These are phyloP conservation scores for Phenacoccus solenopsis DNA, from an alignment of 1,140 invertebrate species.

Conservation along the genomic window DNA sequence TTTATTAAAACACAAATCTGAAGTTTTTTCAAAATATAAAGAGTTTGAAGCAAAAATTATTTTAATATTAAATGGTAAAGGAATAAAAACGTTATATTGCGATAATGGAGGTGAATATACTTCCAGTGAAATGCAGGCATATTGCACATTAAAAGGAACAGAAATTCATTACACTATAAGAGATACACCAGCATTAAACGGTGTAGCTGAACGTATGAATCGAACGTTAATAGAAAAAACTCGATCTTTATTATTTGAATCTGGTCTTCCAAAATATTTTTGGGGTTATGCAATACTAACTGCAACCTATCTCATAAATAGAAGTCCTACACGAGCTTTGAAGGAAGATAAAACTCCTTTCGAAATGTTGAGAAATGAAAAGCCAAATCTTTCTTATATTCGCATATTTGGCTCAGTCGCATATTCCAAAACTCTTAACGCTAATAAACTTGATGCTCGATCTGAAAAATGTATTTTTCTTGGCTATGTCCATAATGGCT, in stretches of 20 bases:
- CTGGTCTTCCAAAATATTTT: conserved; percentile 23
- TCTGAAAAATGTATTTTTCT: conserved; percentile 22
- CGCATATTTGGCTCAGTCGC: conserved; percentile 28
- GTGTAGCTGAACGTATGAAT: conserved; percentile 31
- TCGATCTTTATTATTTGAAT: conserved; percentile 28
- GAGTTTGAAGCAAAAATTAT: conserved; percentile 11
- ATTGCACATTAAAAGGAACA: conserved; percentile 28
- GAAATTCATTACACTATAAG: conserved; percentile 27
- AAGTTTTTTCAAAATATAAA: conserved; percentile 18
- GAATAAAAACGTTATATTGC: conserved; percentile 11
- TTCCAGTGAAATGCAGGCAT: conserved; percentile 23
- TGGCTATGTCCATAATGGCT: conserved; percentile 27
- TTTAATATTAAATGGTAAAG: not conserved
- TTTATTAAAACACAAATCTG: conserved; percentile 20
- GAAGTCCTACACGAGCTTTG: conserved; percentile 15
- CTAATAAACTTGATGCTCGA: conserved; percentile 28
- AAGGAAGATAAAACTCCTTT: conserved; percentile 19
- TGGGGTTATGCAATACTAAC: conserved; percentile 31
- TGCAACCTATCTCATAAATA: conserved; percentile 21
- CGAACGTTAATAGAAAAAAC: conserved; percentile 28
- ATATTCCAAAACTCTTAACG: not conserved
- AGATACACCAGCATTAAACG: conserved; percentile 32
- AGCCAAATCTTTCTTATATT: conserved; percentile 27
- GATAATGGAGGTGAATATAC: conserved; percentile 24
- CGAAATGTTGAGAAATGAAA: conserved; percentile 18